Evolutionary conservation across 2,888 invertebrate genomes (phyloP).

Genomic region (Rhimphoctona megacephalus): DNA sequence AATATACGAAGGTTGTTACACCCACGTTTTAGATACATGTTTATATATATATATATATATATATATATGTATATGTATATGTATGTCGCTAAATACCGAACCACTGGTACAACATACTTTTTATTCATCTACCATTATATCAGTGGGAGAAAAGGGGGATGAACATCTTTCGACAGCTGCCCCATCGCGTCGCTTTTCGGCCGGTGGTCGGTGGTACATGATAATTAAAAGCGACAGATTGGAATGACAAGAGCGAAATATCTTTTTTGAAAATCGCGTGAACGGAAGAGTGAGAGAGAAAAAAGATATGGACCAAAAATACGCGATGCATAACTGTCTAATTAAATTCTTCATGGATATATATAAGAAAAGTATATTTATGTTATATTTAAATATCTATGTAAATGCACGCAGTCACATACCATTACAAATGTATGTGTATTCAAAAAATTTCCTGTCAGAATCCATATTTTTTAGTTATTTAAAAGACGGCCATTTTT

Average conservation of each 20-base stretch:
- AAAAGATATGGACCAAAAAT: background rate
- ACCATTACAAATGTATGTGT: background rate
- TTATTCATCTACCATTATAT: conserved; percentile 61
- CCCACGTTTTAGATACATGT: conserved; percentile 68
- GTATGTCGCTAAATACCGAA: conserved; percentile 36
- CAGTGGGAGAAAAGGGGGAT: conserved; percentile 53
- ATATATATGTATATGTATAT: no score
- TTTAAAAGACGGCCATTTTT: no score
- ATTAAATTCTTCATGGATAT: background rate
- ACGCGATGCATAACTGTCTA: background rate
- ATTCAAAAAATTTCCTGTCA: no score
- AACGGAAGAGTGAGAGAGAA: background rate
- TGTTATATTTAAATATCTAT: background rate
- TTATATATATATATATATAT: no score
- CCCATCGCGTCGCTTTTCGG: conserved; percentile 33
- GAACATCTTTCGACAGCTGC: conserved; percentile 70
- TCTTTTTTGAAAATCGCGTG: conserved; percentile 1
- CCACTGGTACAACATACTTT: conserved; percentile 54
- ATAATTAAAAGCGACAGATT: conserved; percentile 69
- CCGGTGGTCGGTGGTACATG: conserved; percentile 6
- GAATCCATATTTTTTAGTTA: no score
- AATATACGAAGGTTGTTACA: conserved; percentile 78
- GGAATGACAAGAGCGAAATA: conserved; percentile 60
- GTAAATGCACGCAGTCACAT: background rate
- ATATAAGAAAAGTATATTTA: background rate